Base-by-base conservation (phyloP, 2,797 vertebrate genomes). In the Rallus crepitans region DNA sequence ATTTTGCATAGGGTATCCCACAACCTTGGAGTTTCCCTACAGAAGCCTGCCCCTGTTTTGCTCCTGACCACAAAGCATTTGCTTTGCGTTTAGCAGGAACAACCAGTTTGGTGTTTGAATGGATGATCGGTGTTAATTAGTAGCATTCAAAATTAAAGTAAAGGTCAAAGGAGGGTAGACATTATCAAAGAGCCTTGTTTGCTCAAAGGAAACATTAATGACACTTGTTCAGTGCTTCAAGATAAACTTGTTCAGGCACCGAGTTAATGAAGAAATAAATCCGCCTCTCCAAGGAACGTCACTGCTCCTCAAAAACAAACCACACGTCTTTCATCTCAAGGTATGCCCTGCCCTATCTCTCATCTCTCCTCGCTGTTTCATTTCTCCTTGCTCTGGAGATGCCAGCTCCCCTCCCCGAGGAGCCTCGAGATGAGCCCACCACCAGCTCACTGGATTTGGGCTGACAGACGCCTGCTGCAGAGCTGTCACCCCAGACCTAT, bases 231-330 rank as follows among this genome's bases (percentile, higher is more conserved):
- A 89, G 90, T 28, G 87, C 90, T 96, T 94, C 96, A 94, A 94
- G 95, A 96, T 96, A 95, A 95, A 97, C 93, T 95, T 72, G 96
- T 96, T 96, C 93, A 93, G 95, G 96, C 93, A 90, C 82, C 68
- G 72, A 89, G 86, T 84, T 95, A 95, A 96, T 97, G 92, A 97
- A 97, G 93, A 94, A 93, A 92, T 90, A 93, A 96, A 96, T 87
- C 90, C 90, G 94, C 65, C 85, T 93, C 85, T 91, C 91, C 61
- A 19, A 3, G 15, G 88, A 96, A 96, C 39, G 14, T 90, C 93
- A 94, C 83, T 56, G 1, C 84, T 94, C 83, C 94, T 90, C 92
- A 91, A 96, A 93, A 69, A 81, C 88, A 87, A 97, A 94, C 86
- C 93, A 93, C 93, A 59, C 0, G 6, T 30, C 95, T 97, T 97